Evolutionary conservation across 2,113 vertebrate species (phyloP), one percentile per base, ranked within the genome.

Genomic region (Edolisoma coerulescens): DNA sequence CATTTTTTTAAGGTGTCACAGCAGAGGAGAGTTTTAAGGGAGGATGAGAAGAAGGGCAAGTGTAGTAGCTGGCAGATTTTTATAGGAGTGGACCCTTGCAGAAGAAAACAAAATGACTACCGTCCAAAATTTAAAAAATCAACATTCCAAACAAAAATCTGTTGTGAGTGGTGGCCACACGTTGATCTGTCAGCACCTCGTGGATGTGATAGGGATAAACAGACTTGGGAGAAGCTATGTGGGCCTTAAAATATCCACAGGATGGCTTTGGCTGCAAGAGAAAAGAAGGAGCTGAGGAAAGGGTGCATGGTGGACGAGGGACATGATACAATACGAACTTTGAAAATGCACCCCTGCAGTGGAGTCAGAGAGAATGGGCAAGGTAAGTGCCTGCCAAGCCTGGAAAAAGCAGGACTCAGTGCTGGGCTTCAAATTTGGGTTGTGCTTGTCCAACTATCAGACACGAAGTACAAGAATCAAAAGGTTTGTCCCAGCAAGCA

Each of bases 1-100:
- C 24, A 59, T 60, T 96, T 96, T 95, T 96, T 96, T 91, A 95
- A 96, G 90, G 93, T 95, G 90, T 94, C 87, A 96, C 83, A 81
- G 93, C 79, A 94, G 63, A 96, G 54, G 39, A 76, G 70, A 77
- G 33, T 89, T 95, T 94, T 96, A 96, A 96, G 93, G 93, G 69
- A 86, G 95, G 88, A 93, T 86, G 60, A 45, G 73, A 87, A 80
- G 76, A 78, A 90, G 80, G 56, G 23, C 56, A 88, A 84, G 28
- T 14, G 20, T 14, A 67, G 37, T 22, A 39, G 27, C n/a, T 75
- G 33, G 60, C 28, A 68, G 76, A 45, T 81, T 86, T 91, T 68
- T 74, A 47, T 5, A 50, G 39, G 8, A 61, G 30, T 37, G 47
- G 47, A 63, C 21, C 16, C 23, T 60, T 32, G 33, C 3, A 64